Base-by-base conservation (phyloP, 2,113 vertebrate genomes). In the Parus major region DNA sequence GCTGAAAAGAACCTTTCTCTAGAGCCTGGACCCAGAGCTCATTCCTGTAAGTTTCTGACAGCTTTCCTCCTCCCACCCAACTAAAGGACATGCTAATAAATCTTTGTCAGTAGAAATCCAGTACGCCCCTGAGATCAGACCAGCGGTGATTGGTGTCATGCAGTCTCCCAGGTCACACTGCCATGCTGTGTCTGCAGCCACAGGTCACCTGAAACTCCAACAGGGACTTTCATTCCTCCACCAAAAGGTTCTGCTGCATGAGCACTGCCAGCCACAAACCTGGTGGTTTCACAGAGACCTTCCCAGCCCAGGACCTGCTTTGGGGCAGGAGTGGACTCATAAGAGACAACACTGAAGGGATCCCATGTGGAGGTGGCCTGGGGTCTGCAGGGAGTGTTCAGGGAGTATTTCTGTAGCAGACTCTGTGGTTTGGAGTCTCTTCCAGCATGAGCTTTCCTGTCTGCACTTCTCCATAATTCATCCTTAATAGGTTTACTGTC, bases 31-130 rank as follows among this genome's bases (percentile, higher is more conserved):
- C 79, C 68, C 49, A 86, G 59, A 77, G 15, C 70, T 94, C 4
- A 2, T 71, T 93, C 86, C 61, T 75, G 17, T 31, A 70, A 63
- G 33, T 84, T 79, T 92, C 83, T 95, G 91, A 79, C 86, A 95
- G 57, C 44, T 95, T 81, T 94, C 28, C 41, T 92, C 52, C 72
- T 78, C 47, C 72, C 56, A 75, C 41, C 23, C 71, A 59, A 7
- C 76, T 60, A 47, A 90, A 90, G 50, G 63, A 91, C 44, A 33
- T 15, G 28, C 75, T 91, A 95, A 87, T 91, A 95, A 96, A 90
- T 93, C 90, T 82, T 85, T 81, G 66, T 90, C 87, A 80, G 75
- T 68, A 68, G 89, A 86, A 95, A 94, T 75, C 25, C 4, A 4
- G 61, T 84, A 86, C 28, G 12, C 72, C 29, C 35, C 23, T 36